Evolutionary conservation across 1,140 invertebrate genomes (phyloP).

Genomic region (Heliconius hermathena): DNA sequence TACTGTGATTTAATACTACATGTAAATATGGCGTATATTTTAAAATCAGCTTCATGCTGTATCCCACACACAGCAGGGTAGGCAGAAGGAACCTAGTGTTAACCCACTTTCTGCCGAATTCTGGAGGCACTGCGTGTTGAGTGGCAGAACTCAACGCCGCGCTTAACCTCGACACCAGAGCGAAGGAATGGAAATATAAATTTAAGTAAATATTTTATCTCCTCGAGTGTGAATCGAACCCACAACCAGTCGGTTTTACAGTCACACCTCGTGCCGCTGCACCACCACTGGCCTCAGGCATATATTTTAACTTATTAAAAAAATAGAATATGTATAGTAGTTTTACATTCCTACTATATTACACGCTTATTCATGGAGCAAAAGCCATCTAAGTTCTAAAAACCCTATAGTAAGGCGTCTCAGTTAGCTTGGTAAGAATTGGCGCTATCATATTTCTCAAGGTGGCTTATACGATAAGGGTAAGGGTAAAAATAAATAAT

Average conservation of each 20-base stretch:
- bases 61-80: too few relatives aligned
- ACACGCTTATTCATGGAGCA: background rate
- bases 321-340: background rate
- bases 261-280: too few relatives aligned
- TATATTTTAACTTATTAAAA: background rate
- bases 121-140: too few relatives aligned
- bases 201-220: too few relatives aligned
- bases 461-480: background rate
- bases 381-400: constrained; percentile 13
- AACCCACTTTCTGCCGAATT: too few relatives aligned
- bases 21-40: background rate
- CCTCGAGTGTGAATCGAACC: too few relatives aligned
- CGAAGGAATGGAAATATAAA: too few relatives aligned
- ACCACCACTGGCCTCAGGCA: too few relatives aligned
- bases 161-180: too few relatives aligned
- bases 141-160: too few relatives aligned
- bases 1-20: background rate
- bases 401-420: background rate
- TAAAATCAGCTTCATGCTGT: background rate
- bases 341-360: background rate
- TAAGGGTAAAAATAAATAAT: background rate
- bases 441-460: background rate
- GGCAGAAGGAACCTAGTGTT: too few relatives aligned
- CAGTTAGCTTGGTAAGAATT: background rate
- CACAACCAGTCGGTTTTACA: too few relatives aligned